These are phyloP conservation scores for Aeoliscus strigatus DNA, from an alignment of 2,797 vertebrate species.

Conservation along the genomic window DNA sequence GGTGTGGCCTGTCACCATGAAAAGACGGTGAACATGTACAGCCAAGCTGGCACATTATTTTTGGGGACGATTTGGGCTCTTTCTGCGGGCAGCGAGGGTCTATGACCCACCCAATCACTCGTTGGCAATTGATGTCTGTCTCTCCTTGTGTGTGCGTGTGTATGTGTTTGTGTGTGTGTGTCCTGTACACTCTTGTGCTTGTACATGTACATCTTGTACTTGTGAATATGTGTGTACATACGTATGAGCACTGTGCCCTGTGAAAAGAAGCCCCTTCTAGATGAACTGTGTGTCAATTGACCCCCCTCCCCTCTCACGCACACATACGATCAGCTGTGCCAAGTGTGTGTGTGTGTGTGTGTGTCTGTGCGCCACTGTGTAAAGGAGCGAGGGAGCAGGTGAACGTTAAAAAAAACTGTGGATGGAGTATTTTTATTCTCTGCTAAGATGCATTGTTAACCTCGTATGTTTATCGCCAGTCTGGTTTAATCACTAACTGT, in stretches of 20 bases:
- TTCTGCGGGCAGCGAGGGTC: constrained; percentile 78
- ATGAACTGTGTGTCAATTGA: constrained; percentile 40
- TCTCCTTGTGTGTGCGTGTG: constrained; percentile 31
- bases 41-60: constrained; percentile 68
- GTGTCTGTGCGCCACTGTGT: constrained; percentile 24
- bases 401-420: constrained; percentile 74
- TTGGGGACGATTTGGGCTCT: constrained; percentile 66
- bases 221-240: constrained; percentile 29
- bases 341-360: constrained; percentile 35
- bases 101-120: constrained; percentile 65
- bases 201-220: constrained; percentile 26
- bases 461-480: constrained; percentile 57
- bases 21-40: constrained; percentile 57
- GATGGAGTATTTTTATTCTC: constrained; percentile 68
- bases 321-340: constrained; percentile 42
- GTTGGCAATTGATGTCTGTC: constrained; percentile 56
- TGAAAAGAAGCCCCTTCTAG: constrained; percentile 46
- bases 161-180: constrained; percentile 27
- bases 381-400: constrained; percentile 42
- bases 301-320: constrained; percentile 12
- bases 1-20: constrained; percentile 50
- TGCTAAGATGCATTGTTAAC: constrained; percentile 59
- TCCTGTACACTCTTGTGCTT: constrained; percentile 22
- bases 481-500: constrained; percentile 69
- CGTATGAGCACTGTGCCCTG: constrained; percentile 49